Base-by-base conservation (phyloP, 2,113 vertebrate species). In the Ochotona princeps region DNA sequence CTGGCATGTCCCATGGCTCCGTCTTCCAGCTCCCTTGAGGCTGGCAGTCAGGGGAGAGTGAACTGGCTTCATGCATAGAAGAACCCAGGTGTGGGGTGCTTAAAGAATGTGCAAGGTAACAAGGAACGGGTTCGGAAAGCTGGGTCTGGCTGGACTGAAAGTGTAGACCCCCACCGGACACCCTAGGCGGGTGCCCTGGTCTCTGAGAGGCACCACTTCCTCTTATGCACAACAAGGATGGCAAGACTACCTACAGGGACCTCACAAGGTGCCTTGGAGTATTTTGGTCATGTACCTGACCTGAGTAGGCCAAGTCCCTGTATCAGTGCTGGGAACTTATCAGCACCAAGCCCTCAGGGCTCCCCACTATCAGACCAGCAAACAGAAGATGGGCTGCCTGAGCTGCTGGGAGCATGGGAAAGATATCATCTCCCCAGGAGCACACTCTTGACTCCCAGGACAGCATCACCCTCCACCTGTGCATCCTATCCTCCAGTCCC, bases 401-500 rank as follows among this genome's bases (percentile, higher is more conserved):
- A 5, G 25, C 54, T 14, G 47, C 61, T 44, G 20, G 7, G 2
- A 13, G 10, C 0, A 0, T 61, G 78, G 54, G 32, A 85, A 38
- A 47, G 72, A 35, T 23, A 13, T 2, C 2, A 2, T 25, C 9
- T 44, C 47, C 90, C 35, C 54, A 1, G 8, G 65, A 65, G 35
- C 7, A 5, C 51, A 51, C 47, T 8, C 75, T 65, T 32, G 5
- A 8, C 54, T 30, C 20, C 18, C 6, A 38, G n/a, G 8, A 35
- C 51, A 21, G 17, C 8, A 11, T 87, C 90, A 35, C 18, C 13
- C 38, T 5, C 28, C 66, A 30, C 44, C 87, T 89, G 6, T 49
- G 70, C 51, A 89, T 82, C 87, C 73, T 9, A 47, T 54, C 67
- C 72, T 65, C 83, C 91, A 93, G 92, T 44, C 61, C 69, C 78